Base-by-base conservation (phyloP, 2,113 vertebrate genomes). In the Apus apus region DNA sequence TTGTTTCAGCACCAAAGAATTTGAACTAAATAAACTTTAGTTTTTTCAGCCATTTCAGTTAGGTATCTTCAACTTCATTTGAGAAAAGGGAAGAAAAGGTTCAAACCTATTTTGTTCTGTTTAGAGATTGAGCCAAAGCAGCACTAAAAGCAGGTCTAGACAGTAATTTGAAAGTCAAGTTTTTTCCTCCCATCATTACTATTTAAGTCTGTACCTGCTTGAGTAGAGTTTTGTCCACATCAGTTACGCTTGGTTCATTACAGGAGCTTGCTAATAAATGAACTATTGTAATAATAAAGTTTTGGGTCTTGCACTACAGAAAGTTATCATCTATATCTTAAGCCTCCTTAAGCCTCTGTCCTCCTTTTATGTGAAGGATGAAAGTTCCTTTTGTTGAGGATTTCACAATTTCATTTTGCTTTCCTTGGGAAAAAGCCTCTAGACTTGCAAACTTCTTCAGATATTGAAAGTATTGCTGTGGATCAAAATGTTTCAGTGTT, bases 331-430 rank as follows among this genome's bases (percentile, higher is more conserved):
- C 66, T 86, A 1, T 90, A 87, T 89, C 88, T 95, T 60, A 54
- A 30, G 73, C 57, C 81, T 97, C n/a, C n/a, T n/a, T n/a, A n/a
- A n/a, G n/a, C n/a, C n/a, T 94, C 94, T 84, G 93, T 94, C 85
- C 74, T 93, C 38, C 86, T 93, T 87, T 92, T 56, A 75, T 81
- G 80, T 87, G 84, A 73, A 96, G 25, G 51, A 29, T 80, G 30
- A 50, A 93, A 84, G 76, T 62, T 93, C n/a, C n/a, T 93, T 74
- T 81, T 64, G 34, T 27, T 19, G 15, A 90, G 19, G 62, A 85
- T 94, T 95, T 95, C 80, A 29, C 65, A 68, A 77, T 62, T 89
- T 78, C 29, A 10, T 65, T 89, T 84, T 57, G 13, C 34, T 81
- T 85, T 85, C 43, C 38, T 87, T 48, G 34, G 46, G 62, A 15